Conservation (phyloP, 2,888 invertebrate genomes). For the Embidobia sp. region DNA sequence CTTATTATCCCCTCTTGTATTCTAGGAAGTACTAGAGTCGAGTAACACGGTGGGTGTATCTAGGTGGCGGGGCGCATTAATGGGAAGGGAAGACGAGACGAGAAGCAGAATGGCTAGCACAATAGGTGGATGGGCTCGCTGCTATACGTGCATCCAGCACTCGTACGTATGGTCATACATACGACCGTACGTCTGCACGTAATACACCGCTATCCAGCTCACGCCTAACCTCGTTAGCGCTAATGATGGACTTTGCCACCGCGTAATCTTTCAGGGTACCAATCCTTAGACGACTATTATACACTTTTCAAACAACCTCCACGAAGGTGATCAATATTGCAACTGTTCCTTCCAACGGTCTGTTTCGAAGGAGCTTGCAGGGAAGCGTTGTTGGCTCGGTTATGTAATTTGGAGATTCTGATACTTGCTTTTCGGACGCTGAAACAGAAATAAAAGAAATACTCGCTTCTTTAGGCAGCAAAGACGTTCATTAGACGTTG, state of each 20-base stretch:
- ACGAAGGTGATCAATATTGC: too few species aligned
- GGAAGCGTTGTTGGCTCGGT: too few species aligned
- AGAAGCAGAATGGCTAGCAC: conserved; percentile 60
- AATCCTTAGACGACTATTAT: conserved; percentile 31
- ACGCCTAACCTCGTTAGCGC: conserved; percentile 79
- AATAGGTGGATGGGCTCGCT: conserved; percentile 55
- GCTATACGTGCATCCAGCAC: conserved; percentile 57
- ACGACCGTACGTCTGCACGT: conserved; percentile 2
- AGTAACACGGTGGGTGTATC: conserved; percentile 64
- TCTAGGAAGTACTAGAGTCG: conserved; percentile 69
- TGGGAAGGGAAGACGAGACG: conserved; percentile 59
- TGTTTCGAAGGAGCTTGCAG: too few species aligned
- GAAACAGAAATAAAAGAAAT: too few species aligned
- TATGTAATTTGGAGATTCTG: too few species aligned
- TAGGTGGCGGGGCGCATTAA: conserved; percentile 57
- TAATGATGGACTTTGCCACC: conserved; percentile 76
- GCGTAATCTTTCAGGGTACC: conserved; percentile 5
- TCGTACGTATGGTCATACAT: conserved; percentile 10
- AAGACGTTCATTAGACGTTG: too few species aligned
- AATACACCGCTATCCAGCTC: conserved; percentile 67
- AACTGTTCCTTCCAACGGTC: too few species aligned
- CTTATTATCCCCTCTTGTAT: conserved; percentile 79
- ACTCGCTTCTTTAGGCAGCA: too few species aligned
- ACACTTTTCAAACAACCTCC: too few species aligned
- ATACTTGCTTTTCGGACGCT: too few species aligned